Conservation (phyloP, 1,140 invertebrate genomes). For the Trachymyrmex septentrionalis region DNA sequence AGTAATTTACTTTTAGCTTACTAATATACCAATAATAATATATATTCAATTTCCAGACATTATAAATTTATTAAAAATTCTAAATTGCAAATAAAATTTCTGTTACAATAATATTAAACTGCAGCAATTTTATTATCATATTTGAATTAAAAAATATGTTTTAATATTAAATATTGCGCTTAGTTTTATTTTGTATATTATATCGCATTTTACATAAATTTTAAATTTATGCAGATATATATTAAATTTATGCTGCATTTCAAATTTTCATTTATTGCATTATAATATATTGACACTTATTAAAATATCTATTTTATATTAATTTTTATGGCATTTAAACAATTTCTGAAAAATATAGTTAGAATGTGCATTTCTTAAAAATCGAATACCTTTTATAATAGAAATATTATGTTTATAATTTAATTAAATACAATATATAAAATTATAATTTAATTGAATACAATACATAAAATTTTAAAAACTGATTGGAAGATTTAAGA, state of each 20-base stretch:
- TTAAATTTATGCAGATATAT: neutral
- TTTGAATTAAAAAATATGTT: neutral
- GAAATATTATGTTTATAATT: neutral
- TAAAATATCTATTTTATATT: no score
- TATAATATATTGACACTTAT: no score
- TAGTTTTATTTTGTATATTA: neutral
- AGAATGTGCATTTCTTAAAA: neutral
- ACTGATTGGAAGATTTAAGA: neutral
- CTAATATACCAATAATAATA: neutral
- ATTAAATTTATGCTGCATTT: neutral
- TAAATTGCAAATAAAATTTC: neutral
- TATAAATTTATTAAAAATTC: neutral
- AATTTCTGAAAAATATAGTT: no score
- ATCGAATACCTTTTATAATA: neutral
- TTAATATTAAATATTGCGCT: neutral
- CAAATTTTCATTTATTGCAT: neutral
- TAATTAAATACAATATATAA: neutral
- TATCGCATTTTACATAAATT: neutral
- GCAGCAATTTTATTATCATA: neutral
- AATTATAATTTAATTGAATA: neutral
- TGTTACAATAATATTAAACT: neutral
- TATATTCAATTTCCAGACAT: neutral
- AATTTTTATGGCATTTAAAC: no score
- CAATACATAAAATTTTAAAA: neutral
- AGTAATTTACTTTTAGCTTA: neutral